phyloP scores from a whole-genome alignment of 2,797 vertebrate species.

The Epinephelus coioides region DNA sequence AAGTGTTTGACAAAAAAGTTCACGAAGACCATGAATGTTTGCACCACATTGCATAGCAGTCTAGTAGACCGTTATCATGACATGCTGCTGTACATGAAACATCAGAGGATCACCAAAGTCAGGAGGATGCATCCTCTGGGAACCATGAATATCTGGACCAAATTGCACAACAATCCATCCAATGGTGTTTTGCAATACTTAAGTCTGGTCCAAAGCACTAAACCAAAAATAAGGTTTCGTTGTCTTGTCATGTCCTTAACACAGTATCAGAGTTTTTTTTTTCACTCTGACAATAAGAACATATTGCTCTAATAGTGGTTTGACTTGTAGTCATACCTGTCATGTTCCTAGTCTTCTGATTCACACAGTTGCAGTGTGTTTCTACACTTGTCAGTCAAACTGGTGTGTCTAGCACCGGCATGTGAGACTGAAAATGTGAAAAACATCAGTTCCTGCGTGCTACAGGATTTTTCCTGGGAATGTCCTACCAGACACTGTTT shows the following conservation, averaged over 20 bases:
- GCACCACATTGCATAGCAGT: neutral
- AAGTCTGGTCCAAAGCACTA: neutral
- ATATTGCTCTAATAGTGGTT: neutral
- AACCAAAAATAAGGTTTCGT: neutral
- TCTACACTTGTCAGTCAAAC: constrained; percentile 20
- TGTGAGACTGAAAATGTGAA: neutral
- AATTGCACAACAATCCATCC: neutral
- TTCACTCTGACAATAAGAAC: neutral
- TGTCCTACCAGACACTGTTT: neutral
- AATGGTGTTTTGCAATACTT: neutral
- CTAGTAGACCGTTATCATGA: neutral
- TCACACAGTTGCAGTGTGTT: constrained; percentile 5
- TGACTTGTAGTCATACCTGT: constrained; percentile 9
- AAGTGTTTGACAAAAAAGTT: neutral
- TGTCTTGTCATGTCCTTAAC: neutral
- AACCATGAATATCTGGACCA: neutral
- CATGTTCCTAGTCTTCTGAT: neutral
- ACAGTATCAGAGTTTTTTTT: neutral
- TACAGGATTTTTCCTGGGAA: neutral
- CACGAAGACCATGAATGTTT: neutral
- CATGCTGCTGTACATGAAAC: constrained; percentile 3
- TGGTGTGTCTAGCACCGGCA: neutral
- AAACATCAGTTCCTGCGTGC: constrained; percentile 2
- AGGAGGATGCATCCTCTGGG: neutral
- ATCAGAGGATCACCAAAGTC: neutral